Percentiles rank a stretch among this genome's conserved stretches.
phyloP scores from a whole-genome alignment of 2,113 vertebrate species.

The Pagrus major region DNA sequence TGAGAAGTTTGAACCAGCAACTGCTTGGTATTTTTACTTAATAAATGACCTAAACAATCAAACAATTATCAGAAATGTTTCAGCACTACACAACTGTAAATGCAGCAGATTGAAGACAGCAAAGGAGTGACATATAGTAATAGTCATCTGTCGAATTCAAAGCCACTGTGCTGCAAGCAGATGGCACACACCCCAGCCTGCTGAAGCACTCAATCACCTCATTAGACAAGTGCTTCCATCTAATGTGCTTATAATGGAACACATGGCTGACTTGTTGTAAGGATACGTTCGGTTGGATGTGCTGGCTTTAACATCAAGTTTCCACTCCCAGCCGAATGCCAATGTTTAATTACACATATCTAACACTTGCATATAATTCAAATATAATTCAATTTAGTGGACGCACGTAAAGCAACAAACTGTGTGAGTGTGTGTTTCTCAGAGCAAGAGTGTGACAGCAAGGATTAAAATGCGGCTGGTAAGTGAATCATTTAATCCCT shows the following conservation, averaged over 20 bases:
- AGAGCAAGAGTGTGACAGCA: constrained; percentile 60
- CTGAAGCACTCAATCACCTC: constrained; percentile 72
- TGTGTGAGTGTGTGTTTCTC: neutral
- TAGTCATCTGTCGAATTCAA: constrained; percentile 61
- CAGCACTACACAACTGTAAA: neutral
- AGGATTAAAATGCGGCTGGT: constrained; percentile 75
- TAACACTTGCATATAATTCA: constrained; percentile 52
- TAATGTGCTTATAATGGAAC: constrained; percentile 74
- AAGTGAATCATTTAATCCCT: constrained; percentile 81
- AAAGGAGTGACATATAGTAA: constrained; percentile 28
- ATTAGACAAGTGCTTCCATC: constrained; percentile 71
- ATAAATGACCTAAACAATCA: neutral
- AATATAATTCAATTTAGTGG: constrained; percentile 68
- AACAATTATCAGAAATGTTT: neutral
- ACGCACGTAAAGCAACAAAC: constrained; percentile 42
- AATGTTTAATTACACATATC: constrained; percentile 59
- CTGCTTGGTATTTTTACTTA: neutral
- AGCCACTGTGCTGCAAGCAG: constrained; percentile 56
- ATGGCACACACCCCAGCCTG: constrained; percentile 62
- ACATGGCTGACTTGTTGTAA: constrained; percentile 61
- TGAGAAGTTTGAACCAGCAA: neutral
- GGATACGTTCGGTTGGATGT: constrained; percentile 37
- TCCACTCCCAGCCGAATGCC: constrained; percentile 32
- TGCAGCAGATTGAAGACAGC: constrained; percentile 11
- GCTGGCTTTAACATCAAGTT: constrained; percentile 45